A percentile compares a stretch with the other conserved stretches of the same genome.
These are phyloP conservation scores for Netelia fuscicornis DNA, from an alignment of 2,888 invertebrate genomes.

Conservation along the genomic window DNA sequence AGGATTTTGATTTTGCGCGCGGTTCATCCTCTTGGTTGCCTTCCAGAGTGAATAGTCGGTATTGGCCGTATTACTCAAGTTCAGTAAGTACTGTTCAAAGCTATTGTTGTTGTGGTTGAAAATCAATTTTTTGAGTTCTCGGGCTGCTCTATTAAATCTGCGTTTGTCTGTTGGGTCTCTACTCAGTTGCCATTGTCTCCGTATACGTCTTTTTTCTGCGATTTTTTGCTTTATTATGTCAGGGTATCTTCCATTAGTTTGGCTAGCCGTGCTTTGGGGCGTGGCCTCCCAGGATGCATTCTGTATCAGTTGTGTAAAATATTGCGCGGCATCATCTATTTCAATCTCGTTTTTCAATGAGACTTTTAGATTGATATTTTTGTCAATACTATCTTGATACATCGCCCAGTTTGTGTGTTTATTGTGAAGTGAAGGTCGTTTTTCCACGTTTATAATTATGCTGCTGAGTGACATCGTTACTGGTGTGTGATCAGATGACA, in stretches of 20 bases:
- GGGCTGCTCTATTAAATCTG: conserved; percentile 51
- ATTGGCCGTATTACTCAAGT: conserved; percentile 30
- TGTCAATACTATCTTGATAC: conserved; percentile 49
- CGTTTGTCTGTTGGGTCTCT: conserved; percentile 65
- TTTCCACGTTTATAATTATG: conserved; percentile 55
- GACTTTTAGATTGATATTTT: conserved; percentile 48
- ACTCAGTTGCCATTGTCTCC: conserved; percentile 64
- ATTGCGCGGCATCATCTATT: conserved; percentile 64
- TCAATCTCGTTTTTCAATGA: conserved; percentile 60
- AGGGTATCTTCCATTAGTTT: neutral
- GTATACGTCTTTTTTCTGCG: conserved; percentile 42
- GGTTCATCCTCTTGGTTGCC: conserved; percentile 51
- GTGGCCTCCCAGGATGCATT: conserved; percentile 58
- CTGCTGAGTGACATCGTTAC: conserved; percentile 66
- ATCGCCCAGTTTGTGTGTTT: conserved; percentile 64
- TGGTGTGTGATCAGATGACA: conserved; percentile 71
- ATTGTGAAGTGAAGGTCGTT: conserved; percentile 54
- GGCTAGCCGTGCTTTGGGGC: neutral
- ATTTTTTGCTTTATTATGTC: conserved; percentile 59
- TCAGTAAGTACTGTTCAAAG: conserved; percentile 6
- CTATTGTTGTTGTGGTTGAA: conserved; percentile 43
- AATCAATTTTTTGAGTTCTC: conserved; percentile 62
- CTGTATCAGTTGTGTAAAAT: conserved; percentile 60
- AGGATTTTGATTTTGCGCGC: conserved; percentile 32
- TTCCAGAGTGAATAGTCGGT: conserved; percentile 59